Evolutionary conservation across 2,888 invertebrate species (phyloP).

Genomic region (Cephus spinipes): DNA sequence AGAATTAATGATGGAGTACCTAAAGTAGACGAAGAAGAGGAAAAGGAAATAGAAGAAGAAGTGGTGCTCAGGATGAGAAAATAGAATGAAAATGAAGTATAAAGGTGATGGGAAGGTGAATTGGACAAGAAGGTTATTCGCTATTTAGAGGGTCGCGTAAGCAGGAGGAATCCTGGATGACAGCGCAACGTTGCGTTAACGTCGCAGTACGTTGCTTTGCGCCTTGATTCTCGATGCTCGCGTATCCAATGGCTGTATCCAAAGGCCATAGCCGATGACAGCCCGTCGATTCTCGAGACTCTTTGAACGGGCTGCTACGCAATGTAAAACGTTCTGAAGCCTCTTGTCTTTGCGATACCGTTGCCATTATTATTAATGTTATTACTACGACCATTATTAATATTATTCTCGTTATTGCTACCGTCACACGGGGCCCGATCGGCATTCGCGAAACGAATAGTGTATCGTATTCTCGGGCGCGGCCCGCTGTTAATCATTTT

Average conservation of each 20-base stretch:
- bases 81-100: conserved; percentile 9
- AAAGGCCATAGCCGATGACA: too few species aligned
- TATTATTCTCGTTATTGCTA: conserved; percentile 55
- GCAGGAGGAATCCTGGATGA: too few species aligned
- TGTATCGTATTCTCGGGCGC: background rate
- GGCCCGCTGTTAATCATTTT: conserved; percentile 16
- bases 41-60: conserved; percentile 1
- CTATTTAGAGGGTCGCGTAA: conserved; percentile 17
- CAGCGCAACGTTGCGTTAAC: too few species aligned
- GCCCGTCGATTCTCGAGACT: too few species aligned
- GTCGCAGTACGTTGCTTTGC: too few species aligned
- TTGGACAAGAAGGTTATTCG: conserved; percentile 4
- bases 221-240: conserved; percentile 22
- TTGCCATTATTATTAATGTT: conserved; percentile 29
- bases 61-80: conserved; percentile 10
- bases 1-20: conserved; percentile 25
- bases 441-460: conserved; percentile 1
- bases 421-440: conserved; percentile 31
- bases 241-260: conserved; percentile 14
- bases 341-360: conserved; percentile 31
- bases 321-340: conserved; percentile 6
- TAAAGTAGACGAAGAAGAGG: conserved; percentile 10
- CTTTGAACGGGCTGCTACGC: too few species aligned
- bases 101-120: conserved; percentile 20
- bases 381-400: conserved; percentile 45